phyloP scores from a whole-genome alignment of 2,797 vertebrate genomes.

The Alcedo atthis region DNA sequence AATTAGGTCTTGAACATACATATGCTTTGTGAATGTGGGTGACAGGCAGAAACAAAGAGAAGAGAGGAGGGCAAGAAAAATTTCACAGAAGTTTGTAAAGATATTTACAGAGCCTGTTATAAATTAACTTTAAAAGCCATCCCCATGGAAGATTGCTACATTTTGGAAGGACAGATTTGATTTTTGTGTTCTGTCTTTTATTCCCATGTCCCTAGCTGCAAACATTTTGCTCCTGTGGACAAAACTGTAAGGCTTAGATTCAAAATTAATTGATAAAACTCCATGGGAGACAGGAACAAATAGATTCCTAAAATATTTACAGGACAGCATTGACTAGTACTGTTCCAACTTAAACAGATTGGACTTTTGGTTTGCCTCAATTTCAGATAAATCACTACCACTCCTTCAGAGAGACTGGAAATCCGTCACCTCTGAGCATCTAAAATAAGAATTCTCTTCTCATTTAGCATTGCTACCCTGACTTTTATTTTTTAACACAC shows the following conservation, averaged over 20 bases:
- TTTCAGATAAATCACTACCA: neutral
- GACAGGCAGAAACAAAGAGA: constrained; percentile 29
- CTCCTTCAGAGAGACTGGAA: neutral
- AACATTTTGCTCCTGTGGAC: neutral
- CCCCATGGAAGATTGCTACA: neutral
- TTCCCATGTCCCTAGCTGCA: neutral
- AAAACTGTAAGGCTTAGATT: neutral
- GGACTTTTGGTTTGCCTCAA: constrained; percentile 37
- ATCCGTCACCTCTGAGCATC: neutral
- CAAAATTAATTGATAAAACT: constrained; percentile 21
- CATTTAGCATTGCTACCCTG: neutral
- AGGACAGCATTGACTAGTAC: neutral
- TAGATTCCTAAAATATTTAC: constrained; percentile 5
- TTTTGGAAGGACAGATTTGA: neutral
- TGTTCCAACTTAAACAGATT: constrained; percentile 34
- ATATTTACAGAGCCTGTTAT: constrained; percentile 43
- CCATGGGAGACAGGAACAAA: constrained; percentile 16
- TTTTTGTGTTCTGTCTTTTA: neutral
- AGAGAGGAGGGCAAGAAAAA: neutral
- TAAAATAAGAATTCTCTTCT: neutral
- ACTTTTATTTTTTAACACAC: neutral
- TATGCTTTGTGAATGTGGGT: constrained; percentile 31
- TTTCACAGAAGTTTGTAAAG: constrained; percentile 27
- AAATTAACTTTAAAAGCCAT: constrained; percentile 52
- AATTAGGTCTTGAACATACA: constrained; percentile 40